phyloP scores from a whole-genome alignment of 1,140 invertebrate genomes.

The Oncopeltus fasciatus region DNA sequence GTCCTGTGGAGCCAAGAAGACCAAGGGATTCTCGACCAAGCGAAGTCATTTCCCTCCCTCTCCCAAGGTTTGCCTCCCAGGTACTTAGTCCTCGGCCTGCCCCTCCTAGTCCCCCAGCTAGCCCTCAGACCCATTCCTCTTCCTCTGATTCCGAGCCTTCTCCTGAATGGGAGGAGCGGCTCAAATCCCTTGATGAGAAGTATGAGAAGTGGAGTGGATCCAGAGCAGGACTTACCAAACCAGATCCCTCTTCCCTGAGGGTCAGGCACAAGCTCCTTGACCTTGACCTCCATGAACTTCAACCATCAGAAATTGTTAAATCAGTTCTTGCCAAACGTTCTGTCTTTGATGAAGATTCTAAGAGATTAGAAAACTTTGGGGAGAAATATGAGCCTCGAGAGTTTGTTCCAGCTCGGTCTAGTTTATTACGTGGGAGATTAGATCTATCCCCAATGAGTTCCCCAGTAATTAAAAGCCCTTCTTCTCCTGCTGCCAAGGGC shows the following conservation, averaged over 20 bases:
- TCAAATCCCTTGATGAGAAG: conserved; percentile 78
- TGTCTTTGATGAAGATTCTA: conserved; percentile 90
- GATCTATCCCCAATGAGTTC: conserved; percentile 23
- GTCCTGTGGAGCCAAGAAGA: conserved; percentile 53
- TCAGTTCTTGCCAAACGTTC: conserved; percentile 79
- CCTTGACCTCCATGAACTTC: conserved; percentile 57
- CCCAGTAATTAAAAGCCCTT: conserved; percentile 23
- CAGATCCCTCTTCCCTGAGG: conserved; percentile 39
- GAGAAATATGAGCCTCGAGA: conserved; percentile 70
- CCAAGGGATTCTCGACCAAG: conserved; percentile 41
- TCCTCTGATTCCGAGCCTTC: conserved; percentile 30
- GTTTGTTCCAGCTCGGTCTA: conserved; percentile 30
- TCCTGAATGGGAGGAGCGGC: conserved; percentile 55
- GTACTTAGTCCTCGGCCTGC: conserved; percentile 29
- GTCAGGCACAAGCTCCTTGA: conserved; percentile 53
- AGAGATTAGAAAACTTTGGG: conserved; percentile 75
- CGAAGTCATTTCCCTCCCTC: conserved; percentile 56
- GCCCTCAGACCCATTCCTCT: conserved; percentile 22
- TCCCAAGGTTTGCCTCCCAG: conserved; percentile 71
- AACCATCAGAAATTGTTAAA: conserved; percentile 87
- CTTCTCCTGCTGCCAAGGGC: conserved; percentile 37
- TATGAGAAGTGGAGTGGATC: conserved; percentile 71
- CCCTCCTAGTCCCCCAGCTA: conserved; percentile 22
- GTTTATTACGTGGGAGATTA: conserved; percentile 20
- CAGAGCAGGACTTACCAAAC: conserved; percentile 41